Conservation (phyloP, 2,113 vertebrate species). For the Ginglymostoma cirratum region DNA sequence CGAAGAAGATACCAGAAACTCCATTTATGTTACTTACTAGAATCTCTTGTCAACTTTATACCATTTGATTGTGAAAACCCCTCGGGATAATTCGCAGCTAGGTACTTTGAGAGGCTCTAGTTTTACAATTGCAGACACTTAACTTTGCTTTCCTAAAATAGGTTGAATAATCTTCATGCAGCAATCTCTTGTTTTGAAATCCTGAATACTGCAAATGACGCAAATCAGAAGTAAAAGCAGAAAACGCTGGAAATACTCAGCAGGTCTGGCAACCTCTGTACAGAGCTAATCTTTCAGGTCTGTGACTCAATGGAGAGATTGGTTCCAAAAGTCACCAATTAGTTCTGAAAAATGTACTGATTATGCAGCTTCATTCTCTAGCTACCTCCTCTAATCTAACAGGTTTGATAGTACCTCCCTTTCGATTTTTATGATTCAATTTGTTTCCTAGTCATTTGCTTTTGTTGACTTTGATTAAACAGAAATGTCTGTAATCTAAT, state of each 20-base stretch:
- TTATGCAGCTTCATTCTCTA: background rate
- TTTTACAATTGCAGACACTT: background rate
- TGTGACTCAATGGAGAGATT: background rate
- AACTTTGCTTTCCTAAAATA: background rate
- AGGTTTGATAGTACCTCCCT: background rate
- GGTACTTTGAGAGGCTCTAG: background rate
- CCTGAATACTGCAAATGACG: too few species aligned
- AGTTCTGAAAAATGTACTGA: background rate
- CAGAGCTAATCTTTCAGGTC: background rate
- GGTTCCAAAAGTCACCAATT: background rate
- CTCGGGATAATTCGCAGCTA: background rate
- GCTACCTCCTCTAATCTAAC: background rate
- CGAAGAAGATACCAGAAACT: background rate
- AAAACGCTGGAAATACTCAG: background rate
- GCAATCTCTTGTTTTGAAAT: background rate
- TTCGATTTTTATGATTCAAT: background rate
- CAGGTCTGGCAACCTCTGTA: background rate
- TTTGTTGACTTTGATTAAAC: background rate
- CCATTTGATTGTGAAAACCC: background rate
- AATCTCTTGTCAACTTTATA: background rate
- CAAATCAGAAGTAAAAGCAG: too few species aligned
- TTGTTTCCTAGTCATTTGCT: background rate
- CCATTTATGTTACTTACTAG: background rate
- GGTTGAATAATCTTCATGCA: background rate
- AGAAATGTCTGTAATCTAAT: background rate